Percentiles rank a stretch among this genome's conserved stretches.
phyloP scores from a whole-genome alignment of 2,888 invertebrate species.

The Synanthedon andrenaeformis region DNA sequence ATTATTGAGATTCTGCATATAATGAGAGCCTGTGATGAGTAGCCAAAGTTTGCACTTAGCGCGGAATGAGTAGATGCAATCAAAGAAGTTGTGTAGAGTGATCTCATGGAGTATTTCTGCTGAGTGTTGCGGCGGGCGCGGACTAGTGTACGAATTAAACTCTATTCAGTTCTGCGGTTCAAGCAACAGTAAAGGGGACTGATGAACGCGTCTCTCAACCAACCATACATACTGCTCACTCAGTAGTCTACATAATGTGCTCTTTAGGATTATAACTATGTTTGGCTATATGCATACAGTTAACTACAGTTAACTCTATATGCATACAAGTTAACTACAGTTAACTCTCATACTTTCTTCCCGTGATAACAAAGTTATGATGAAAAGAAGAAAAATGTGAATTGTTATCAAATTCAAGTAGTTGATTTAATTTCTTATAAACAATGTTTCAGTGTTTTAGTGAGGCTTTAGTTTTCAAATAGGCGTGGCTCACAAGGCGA shows the following conservation, averaged over 20 bases:
- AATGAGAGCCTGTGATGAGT: not conserved
- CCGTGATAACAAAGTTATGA: too few relatives aligned
- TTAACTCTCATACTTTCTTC: too few relatives aligned
- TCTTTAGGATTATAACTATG: not conserved
- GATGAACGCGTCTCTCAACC: not conserved
- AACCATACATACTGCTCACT: conserved; percentile 1
- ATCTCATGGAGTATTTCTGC: conserved; percentile 27
- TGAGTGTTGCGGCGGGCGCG: conserved; percentile 16
- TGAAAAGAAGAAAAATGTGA: too few relatives aligned
- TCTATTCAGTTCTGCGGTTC: conserved; percentile 18
- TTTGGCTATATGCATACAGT: not conserved
- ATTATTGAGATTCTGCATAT: too few relatives aligned
- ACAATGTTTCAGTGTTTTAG: too few relatives aligned
- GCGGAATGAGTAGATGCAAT: conserved; percentile 14
- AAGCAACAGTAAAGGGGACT: conserved; percentile 1
- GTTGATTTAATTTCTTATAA: too few relatives aligned
- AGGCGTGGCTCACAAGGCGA: too few relatives aligned
- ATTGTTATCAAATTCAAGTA: too few relatives aligned
- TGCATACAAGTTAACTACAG: too few relatives aligned
- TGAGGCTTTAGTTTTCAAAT: too few relatives aligned
- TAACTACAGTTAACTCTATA: not conserved
- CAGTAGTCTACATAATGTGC: conserved; percentile 1
- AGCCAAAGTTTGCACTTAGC: not conserved
- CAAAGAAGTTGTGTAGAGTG: conserved; percentile 21
- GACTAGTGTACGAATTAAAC: conserved; percentile 28